These are phyloP conservation scores for Tipula vernalis DNA, from an alignment of 2,888 invertebrate genomes.

Conservation along the genomic window DNA sequence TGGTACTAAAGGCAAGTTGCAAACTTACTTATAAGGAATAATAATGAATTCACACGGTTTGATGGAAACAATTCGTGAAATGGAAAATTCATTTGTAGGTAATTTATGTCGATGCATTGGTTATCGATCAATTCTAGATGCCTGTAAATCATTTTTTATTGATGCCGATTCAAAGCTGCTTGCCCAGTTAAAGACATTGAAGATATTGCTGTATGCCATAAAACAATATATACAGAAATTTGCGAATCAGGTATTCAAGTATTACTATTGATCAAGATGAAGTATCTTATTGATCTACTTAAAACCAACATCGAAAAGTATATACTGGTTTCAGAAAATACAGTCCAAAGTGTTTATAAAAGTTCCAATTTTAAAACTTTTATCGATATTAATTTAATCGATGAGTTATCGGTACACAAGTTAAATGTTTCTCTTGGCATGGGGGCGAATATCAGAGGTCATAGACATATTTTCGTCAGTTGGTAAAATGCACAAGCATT, in stretches of 20 bases:
- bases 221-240: constrained; percentile 22
- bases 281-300: neutral
- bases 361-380: constrained; percentile 31
- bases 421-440: constrained; percentile 26
- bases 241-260: neutral
- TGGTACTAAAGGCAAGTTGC: too few relatives aligned
- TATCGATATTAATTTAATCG: constrained; percentile 45
- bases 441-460: constrained; percentile 36
- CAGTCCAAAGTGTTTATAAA: constrained; percentile 44
- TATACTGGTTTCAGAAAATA: constrained; percentile 55
- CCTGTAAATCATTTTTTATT: constrained; percentile 53
- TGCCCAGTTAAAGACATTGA: constrained; percentile 16
- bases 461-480: constrained; percentile 31
- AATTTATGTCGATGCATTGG: constrained; percentile 65
- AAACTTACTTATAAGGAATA: too few relatives aligned
- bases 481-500: constrained; percentile 32
- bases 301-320: constrained; percentile 34
- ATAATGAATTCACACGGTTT: constrained; percentile 58
- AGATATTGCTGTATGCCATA: constrained; percentile 28
- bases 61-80: constrained; percentile 40
- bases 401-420: constrained; percentile 37
- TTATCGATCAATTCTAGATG: constrained; percentile 56
- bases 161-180: constrained; percentile 30
- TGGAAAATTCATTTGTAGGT: constrained; percentile 59
- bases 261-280: neutral